Conservation (phyloP, 2,888 invertebrate genomes). For the Himalopsyche tibetana region DNA sequence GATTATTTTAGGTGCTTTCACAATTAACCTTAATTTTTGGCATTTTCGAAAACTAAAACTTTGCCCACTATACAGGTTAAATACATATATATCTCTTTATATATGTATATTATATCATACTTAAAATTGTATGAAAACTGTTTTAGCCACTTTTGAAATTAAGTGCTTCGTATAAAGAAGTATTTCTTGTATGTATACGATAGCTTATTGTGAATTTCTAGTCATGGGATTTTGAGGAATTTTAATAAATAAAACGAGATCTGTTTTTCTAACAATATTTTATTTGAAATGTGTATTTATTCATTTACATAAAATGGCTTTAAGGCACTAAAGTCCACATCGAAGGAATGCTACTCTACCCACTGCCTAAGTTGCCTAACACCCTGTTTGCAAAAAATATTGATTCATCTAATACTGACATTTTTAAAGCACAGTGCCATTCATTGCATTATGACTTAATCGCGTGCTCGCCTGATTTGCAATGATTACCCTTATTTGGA, state of each 20-base stretch:
- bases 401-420: conserved; percentile 52
- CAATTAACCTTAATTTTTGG: no score
- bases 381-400: conserved; percentile 56
- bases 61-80: no score
- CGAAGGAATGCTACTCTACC: conserved; percentile 52
- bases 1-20: no score
- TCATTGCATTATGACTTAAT: not conserved
- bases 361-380: conserved; percentile 51
- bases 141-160: no score
- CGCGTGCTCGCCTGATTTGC: not conserved
- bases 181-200: no score
- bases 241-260: not conserved
- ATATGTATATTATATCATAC: no score
- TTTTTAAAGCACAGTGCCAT: conserved; percentile 51
- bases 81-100: no score
- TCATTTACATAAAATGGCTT: conserved; percentile 55
- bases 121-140: no score
- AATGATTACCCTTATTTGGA: not conserved
- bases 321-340: conserved; percentile 61
- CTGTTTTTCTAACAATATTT: conserved; percentile 39
- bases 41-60: no score
- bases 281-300: conserved; percentile 43
- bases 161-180: no score
- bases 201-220: no score
- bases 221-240: not conserved